Evolutionary conservation across 2,888 invertebrate species (phyloP).

Genomic region (Melangyna quadrimaculata): DNA sequence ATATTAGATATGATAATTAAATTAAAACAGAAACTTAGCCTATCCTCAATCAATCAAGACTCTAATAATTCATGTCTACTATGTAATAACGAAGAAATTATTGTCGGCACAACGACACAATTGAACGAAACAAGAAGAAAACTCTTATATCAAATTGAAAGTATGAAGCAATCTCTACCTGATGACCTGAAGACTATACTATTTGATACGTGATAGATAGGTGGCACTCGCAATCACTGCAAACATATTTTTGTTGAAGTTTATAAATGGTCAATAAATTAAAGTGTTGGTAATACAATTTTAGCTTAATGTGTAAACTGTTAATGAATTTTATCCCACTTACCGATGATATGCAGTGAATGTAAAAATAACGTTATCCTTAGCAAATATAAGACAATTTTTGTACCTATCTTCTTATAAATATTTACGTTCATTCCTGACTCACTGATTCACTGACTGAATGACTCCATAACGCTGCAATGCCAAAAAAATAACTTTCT

Average conservation of each 20-base stretch:
- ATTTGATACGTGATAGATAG: constrained; percentile 71
- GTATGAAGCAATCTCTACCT: constrained; percentile 91
- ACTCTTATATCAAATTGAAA: constrained; percentile 87
- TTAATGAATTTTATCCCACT: not conserved
- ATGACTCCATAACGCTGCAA: too few relatives aligned
- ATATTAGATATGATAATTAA: constrained; percentile 98
- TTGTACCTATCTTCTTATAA: constrained; percentile 8
- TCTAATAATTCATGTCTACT: constrained; percentile 75
- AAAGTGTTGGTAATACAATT: not conserved
- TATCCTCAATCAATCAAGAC: constrained; percentile 76
- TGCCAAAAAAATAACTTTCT: too few relatives aligned
- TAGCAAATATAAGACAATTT: constrained; percentile 1
- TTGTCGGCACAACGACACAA: constrained; percentile 1
- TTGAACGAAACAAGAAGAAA: constrained; percentile 84
- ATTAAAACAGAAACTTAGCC: constrained; percentile 92
- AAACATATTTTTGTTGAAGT: not conserved
- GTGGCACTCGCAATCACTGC: not conserved
- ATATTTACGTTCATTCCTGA: too few relatives aligned
- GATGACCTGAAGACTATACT: constrained; percentile 93
- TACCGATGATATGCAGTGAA: not conserved
- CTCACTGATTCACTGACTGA: too few relatives aligned
- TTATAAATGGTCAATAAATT: not conserved
- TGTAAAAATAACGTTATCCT: not conserved
- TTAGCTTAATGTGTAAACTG: not conserved
- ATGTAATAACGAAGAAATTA: not conserved